Conservation (phyloP, 1,140 invertebrate species). For the Drosophila ercepeae region DNA sequence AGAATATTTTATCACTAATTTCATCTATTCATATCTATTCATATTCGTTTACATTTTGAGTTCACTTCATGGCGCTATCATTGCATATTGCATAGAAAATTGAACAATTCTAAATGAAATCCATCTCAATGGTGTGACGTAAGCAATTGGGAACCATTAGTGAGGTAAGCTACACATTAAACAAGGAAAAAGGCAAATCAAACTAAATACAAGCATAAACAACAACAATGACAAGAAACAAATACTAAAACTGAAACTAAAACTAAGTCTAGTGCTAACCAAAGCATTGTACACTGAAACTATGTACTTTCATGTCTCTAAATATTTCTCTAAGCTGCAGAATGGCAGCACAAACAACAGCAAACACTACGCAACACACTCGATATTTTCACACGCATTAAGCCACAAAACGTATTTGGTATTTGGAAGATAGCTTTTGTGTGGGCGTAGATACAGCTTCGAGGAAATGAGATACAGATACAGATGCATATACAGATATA, state of each 20-base stretch:
- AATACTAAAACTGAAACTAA: constrained; percentile 31
- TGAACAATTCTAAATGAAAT: constrained; percentile 66
- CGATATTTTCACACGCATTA: constrained; percentile 38
- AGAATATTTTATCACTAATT: constrained; percentile 31
- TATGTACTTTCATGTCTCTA: constrained; percentile 40
- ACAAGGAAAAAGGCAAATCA: constrained; percentile 64
- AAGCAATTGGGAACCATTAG: constrained; percentile 84
- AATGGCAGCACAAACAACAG: constrained; percentile 21
- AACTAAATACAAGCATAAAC: constrained; percentile 20
- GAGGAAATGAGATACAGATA: constrained; percentile 25
- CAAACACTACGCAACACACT: constrained; percentile 53
- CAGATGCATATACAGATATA: constrained; percentile 36
- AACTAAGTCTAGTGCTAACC: not conserved
- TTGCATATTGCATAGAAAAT: constrained; percentile 60
- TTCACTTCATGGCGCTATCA: constrained; percentile 78
- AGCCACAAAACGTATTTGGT: constrained; percentile 12
- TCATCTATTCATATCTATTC: constrained; percentile 3
- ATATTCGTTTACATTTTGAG: constrained; percentile 52
- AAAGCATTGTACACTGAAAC: not conserved
- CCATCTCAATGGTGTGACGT: constrained; percentile 83
- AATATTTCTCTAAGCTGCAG: constrained; percentile 44
- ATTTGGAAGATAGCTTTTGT: constrained; percentile 32
- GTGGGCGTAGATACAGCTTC: constrained; percentile 38
- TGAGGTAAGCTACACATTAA: constrained; percentile 84
- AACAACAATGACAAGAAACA: constrained; percentile 34